Percentiles rank a stretch among this genome's conserved stretches.
phyloP scores from a whole-genome alignment of 2,797 vertebrate species.

The Cryptoblepharus egeriae region DNA sequence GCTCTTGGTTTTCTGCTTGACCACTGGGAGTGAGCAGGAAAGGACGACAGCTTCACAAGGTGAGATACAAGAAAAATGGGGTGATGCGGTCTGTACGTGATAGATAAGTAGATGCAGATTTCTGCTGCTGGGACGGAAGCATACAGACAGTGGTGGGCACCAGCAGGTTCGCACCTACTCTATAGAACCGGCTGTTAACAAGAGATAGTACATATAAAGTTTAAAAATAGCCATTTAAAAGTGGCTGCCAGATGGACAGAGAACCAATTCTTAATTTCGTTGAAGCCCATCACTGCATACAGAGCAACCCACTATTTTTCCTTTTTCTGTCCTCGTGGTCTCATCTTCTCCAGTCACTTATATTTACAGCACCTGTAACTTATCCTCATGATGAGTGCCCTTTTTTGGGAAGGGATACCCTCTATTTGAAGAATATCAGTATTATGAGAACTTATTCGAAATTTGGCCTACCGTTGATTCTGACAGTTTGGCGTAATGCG shows the following conservation, averaged over 20 bases:
- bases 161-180: too few species aligned
- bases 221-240: too few species aligned
- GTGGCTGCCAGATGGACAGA: too few species aligned
- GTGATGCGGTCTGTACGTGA: neutral
- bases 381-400: neutral
- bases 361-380: accelerated
- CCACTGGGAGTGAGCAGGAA: neutral
- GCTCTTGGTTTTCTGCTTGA: conserved; percentile 4
- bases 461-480: neutral
- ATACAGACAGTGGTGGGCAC: too few species aligned
- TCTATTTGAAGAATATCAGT: neutral
- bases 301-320: neutral
- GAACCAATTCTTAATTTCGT: too few species aligned
- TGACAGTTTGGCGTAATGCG: accelerated
- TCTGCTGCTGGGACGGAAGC: neutral
- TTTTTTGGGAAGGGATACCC: neutral
- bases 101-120: neutral
- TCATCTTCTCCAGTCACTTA: neutral
- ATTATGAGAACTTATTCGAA: neutral
- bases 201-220: too few species aligned
- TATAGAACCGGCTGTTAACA: too few species aligned
- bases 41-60: neutral
- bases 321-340: too few species aligned
- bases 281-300: too few species aligned
- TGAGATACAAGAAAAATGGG: neutral